phyloP scores from a whole-genome alignment of 2,113 vertebrate species.

The Marcusenius ussheri region DNA sequence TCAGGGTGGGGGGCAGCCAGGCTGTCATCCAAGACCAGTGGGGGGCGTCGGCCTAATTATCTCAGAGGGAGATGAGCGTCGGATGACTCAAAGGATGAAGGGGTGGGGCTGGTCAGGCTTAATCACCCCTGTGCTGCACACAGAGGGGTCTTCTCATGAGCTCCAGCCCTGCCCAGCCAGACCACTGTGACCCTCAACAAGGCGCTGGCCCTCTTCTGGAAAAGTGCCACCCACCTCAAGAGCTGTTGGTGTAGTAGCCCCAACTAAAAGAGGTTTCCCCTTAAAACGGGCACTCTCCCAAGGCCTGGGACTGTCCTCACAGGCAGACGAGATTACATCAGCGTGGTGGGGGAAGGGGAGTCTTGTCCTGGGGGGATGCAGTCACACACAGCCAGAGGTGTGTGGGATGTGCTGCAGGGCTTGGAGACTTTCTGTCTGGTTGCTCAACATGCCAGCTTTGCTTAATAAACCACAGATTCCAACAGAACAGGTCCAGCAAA shows the following conservation, averaged over 20 bases:
- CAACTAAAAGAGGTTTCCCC: neutral
- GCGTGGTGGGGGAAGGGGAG: neutral
- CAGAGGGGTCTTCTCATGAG: neutral
- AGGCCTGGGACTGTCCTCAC: neutral
- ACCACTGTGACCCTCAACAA: neutral
- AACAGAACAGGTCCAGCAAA: neutral
- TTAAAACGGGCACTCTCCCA: neutral
- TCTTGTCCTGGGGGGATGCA: neutral
- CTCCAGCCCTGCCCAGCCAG: neutral
- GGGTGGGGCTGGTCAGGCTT: neutral
- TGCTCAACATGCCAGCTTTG: neutral
- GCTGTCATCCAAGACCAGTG: neutral
- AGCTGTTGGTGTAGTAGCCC: neutral
- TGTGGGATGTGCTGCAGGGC: neutral
- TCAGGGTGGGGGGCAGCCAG: neutral
- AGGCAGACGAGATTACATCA: neutral
- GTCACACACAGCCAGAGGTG: neutral
- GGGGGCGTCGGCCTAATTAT: slow-evolving; percentile 17
- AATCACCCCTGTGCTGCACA: neutral
- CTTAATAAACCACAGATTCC: neutral
- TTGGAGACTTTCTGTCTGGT: neutral
- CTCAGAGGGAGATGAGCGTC: neutral
- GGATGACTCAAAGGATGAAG: neutral
- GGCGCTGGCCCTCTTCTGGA: neutral
- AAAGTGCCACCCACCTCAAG: neutral